A percentile compares a stretch with the other conserved stretches of the same genome.
These are phyloP conservation scores for Symphodus melops DNA, from an alignment of 2,113 vertebrate species.

Conservation along the genomic window DNA sequence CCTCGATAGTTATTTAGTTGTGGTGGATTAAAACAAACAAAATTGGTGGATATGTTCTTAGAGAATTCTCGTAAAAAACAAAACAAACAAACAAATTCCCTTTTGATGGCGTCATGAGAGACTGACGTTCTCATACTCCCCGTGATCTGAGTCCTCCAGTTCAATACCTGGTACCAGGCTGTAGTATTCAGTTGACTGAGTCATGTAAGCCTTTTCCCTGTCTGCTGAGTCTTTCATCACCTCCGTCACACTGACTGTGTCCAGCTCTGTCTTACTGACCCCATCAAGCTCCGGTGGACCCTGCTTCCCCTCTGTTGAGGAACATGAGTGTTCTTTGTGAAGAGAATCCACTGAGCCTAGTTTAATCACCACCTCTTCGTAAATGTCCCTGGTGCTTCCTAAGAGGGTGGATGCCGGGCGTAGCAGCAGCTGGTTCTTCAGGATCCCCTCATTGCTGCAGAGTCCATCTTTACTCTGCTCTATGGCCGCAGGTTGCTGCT, in stretches of 20 bases:
- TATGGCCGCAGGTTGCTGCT: conserved; percentile 28
- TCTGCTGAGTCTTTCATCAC: conserved; percentile 90
- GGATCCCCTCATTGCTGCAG: conserved; percentile 68
- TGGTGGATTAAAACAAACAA: neutral
- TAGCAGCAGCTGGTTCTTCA: conserved; percentile 82
- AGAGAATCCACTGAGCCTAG: conserved; percentile 81
- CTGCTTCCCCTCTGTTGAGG: conserved; percentile 35
- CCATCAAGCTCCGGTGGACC: conserved; percentile 38
- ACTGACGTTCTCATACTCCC: conserved; percentile 87
- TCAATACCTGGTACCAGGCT: conserved; percentile 90
- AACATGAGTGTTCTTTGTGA: conserved; percentile 1
- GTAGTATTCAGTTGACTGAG: conserved; percentile 90
- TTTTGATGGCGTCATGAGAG: conserved; percentile 73
- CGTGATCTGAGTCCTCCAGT: conserved; percentile 89
- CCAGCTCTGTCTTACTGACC: conserved; percentile 79
- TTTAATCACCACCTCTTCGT: conserved; percentile 89
- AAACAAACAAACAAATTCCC: neutral
- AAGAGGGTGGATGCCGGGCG: conserved; percentile 76
- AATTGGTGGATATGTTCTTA: too few relatives aligned
- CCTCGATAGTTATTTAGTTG: too few relatives aligned
- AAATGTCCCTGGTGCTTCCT: conserved; percentile 86
- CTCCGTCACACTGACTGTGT: conserved; percentile 86
- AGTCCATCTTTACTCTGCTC: conserved; percentile 13
- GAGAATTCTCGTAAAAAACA: too few relatives aligned
- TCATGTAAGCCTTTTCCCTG: conserved; percentile 90